Base-by-base conservation (phyloP, 2,888 invertebrate species). In the Atrina japonica region DNA sequence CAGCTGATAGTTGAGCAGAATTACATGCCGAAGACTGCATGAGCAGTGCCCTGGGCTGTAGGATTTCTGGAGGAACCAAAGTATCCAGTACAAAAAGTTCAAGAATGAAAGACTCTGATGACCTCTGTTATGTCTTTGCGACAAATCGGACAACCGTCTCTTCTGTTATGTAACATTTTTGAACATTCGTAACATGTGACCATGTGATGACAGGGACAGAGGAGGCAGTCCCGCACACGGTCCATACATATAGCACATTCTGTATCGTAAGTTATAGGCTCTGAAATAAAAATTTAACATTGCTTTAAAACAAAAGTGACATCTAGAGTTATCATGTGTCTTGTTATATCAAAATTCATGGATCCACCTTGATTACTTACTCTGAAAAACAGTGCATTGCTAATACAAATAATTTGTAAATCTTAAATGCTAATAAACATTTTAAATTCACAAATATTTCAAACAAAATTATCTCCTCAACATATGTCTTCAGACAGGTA, bases 181-280 rank as follows among this genome's bases (percentile, higher is more conserved):
- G 91, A 90, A 80, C 92, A 92, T 40, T 87, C 84, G 56, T 84
- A 86, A 77, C 92, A 92, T 0, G 91, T 90, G 67, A 91, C 88
- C 86, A 92, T 86, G 83, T 92, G 92, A 76, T 91, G 90, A 79
- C 92, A 92, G 0, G 92, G 91, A 69, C 89, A 88, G 64, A 92
- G 83, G 9, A 92, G 87, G 75, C 90, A 91, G 83, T 91, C 90
- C 49, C 91, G 79, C 9, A 82, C 70, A 25, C 86, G 83, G 72
- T 91, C 91, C 91, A 92, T 91, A 83, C 92, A 92, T 52, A 92
- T 91, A 6, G 91, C 91, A 81, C 91, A 92, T 68, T 92, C 91
- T 25, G 86, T 84, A 41, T 91, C 91, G n/a, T 69, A 59, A 3
- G 72, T 76, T 11, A 29, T 35, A 2, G 66, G 29, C 7, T 25